Evolutionary conservation across 2,113 vertebrate genomes (phyloP).

Genomic region (human (Homo sapiens)): DNA sequence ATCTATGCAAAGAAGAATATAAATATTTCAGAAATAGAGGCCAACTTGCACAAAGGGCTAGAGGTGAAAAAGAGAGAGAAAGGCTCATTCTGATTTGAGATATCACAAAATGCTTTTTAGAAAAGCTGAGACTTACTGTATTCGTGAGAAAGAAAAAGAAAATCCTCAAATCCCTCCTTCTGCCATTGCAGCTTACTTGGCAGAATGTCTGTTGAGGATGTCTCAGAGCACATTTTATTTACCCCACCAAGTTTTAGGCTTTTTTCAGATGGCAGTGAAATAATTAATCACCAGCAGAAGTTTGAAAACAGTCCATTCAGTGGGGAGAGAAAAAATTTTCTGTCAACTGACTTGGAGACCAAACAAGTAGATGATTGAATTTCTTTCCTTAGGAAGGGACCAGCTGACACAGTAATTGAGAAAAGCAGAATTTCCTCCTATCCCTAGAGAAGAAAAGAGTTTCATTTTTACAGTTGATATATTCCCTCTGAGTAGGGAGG

Average conservation of each 20-base stretch:
- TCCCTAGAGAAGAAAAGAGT: slow-evolving; percentile 23
- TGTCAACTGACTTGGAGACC: slow-evolving; percentile 16
- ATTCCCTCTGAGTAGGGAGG: background rate
- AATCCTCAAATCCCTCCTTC: background rate
- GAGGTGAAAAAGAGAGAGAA: background rate
- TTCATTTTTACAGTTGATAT: slow-evolving; percentile 23
- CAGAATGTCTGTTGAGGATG: background rate
- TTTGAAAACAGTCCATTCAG: slow-evolving; percentile 49
- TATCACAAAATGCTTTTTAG: background rate
- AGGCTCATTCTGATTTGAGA: background rate
- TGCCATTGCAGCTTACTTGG: background rate
- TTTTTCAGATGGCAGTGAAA: slow-evolving; percentile 32
- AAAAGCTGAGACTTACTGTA: background rate
- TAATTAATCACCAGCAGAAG: slow-evolving; percentile 31
- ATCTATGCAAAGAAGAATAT: background rate
- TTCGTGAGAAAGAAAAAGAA: slow-evolving; percentile 1
- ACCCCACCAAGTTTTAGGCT: slow-evolving; percentile 16
- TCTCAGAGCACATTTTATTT: slow-evolving; percentile 2
- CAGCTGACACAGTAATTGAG: slow-evolving; percentile 45
- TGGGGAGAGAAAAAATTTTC: background rate
- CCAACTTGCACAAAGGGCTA: background rate
- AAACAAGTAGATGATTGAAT: slow-evolving; percentile 40
- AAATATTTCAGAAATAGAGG: background rate
- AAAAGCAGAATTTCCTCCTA: slow-evolving; percentile 19
- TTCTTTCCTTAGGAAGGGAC: slow-evolving; percentile 38